Evolutionary conservation across 30 jellyfish, hydroid and myxozoan genomes (phyloP), one percentile per base, ranked within the genome.

Genomic region (Aurelia coerulea): DNA sequence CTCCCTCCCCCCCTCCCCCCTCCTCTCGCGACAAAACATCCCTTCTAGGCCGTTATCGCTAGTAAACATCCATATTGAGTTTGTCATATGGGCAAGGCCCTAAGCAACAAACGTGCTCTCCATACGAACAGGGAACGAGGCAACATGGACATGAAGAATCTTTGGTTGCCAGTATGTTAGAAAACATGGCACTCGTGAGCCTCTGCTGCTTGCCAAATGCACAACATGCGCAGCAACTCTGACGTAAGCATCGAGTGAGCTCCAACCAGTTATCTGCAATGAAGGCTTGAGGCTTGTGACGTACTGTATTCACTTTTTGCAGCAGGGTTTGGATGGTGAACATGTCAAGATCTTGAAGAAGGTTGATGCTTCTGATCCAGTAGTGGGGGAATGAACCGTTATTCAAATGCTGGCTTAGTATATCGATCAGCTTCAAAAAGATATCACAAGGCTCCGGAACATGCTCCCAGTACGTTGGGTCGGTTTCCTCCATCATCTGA

Each of bases 241-340:
- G 70, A 39, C 83, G 83, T 13, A 73, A 16, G 83, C 83, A 73
- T 15, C 83, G 34, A 17, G 83, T 73, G 18, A 39, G 50, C 31
- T 73, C 83, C n/a, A 73, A 35, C 83, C 83, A 73, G 83, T 73
- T 73, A 17, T 73, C 83, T 31, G 83, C 83, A 73, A 73, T 31
- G 46, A 73, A 73, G 19, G 83, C 83, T 73, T 73, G 83, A 17
- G 83, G 83, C 83, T 73, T 73, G 72, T 73, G 62, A 2, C 83
- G 37, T 16, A 73, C 83, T 37, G 83, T 73, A 7, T 73, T 51
- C 70, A 73, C 70, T 49, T 73, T 73, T 2, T 73, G 69, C n/a
- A 42, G 62, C 15, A 73, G 71, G 51, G 35, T 18, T 16, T 51
- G 68, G 42, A 73, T 19, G 18, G 83, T 73, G 16, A 11, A 16